phyloP scores from a whole-genome alignment of 2,888 invertebrate species.

The Pollenia angustigena region DNA sequence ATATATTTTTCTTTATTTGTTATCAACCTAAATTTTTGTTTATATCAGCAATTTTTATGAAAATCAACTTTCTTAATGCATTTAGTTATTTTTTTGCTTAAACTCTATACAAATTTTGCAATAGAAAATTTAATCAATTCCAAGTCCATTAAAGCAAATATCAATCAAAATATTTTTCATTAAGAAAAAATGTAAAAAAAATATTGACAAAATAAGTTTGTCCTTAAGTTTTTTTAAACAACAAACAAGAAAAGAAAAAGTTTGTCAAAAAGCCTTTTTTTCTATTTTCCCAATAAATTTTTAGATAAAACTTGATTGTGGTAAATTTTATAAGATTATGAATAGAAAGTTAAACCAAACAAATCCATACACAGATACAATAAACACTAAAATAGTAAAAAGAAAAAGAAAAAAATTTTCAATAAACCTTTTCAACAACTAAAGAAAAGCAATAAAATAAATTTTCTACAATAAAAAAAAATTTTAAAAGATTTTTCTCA shows the following conservation, averaged over 20 bases:
- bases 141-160: constrained; percentile 54
- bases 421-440: not conserved
- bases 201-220: constrained; percentile 11
- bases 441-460: constrained; percentile 21
- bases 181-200: constrained; percentile 9
- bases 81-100: not conserved
- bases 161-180: constrained; percentile 48
- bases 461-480: not conserved
- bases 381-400: not conserved
- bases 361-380: not conserved
- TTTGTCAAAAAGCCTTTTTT: not conserved
- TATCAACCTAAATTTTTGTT: not conserved
- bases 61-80: not conserved
- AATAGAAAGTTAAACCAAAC: constrained; percentile 6
- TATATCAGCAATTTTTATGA: not conserved
- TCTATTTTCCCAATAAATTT: not conserved
- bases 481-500: constrained; percentile 6
- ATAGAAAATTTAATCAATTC: constrained; percentile 63
- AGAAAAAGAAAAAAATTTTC: not conserved
- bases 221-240: constrained; percentile 3
- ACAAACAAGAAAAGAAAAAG: constrained; percentile 10
- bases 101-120: constrained; percentile 16
- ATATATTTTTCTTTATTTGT: too few species aligned
- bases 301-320: constrained; percentile 41
- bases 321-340: constrained; percentile 20